Evolutionary conservation across 2,113 vertebrate species (phyloP).

Genomic region (Morone chrysops): DNA sequence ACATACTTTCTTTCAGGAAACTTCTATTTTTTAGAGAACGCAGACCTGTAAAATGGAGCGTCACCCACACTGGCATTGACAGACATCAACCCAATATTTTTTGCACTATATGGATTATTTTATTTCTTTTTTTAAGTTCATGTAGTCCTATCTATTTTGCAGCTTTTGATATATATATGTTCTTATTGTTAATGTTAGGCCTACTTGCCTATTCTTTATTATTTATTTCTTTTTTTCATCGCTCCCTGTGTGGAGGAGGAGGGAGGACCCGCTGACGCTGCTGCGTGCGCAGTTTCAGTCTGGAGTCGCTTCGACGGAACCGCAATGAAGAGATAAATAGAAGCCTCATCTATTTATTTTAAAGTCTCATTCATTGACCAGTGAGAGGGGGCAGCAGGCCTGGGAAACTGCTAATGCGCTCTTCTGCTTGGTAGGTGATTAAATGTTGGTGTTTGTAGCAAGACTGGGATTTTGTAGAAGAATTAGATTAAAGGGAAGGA

Average conservation of each 20-base stretch:
- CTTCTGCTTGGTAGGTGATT: conserved; percentile 53
- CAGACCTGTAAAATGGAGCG: neutral
- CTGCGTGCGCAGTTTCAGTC: conserved; percentile 82
- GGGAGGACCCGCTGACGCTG: conserved; percentile 44
- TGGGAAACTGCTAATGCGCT: neutral
- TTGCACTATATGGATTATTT: neutral
- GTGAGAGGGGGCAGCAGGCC: neutral
- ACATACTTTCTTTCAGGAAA: neutral
- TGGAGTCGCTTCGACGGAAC: conserved; percentile 65
- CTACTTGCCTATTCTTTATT: no score
- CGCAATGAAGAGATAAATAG: conserved; percentile 70
- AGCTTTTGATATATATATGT: neutral
- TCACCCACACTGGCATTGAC: neutral
- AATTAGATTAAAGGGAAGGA: conserved; percentile 36
- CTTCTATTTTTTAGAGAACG: neutral
- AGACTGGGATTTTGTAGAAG: neutral
- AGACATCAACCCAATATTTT: neutral
- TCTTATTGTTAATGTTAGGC: no score
- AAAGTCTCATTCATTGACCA: neutral
- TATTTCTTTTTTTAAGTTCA: neutral
- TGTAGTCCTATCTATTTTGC: neutral
- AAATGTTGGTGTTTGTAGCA: neutral
- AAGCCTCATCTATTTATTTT: conserved; percentile 53
- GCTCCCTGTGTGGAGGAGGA: conserved; percentile 8
- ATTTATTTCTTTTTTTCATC: neutral